phyloP scores from a whole-genome alignment of 2,113 vertebrate species.

The Aleadryas rufinucha region DNA sequence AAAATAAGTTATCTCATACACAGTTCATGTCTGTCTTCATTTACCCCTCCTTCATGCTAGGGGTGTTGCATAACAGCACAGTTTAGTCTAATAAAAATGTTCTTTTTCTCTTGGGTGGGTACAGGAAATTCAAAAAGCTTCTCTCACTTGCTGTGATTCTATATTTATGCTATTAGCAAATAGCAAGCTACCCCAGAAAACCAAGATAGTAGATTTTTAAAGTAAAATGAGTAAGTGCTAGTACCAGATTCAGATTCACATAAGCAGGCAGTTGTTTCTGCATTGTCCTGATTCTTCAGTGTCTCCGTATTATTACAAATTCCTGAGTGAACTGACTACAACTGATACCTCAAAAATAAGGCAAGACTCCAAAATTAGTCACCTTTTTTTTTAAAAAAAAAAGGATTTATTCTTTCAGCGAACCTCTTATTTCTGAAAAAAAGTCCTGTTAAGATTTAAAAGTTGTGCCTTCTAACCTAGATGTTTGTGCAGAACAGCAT shows the following conservation, averaged over 20 bases:
- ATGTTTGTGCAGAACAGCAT: neutral
- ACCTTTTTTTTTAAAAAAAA: neutral
- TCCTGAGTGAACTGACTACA: neutral
- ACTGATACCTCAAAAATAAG: neutral
- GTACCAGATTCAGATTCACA: neutral
- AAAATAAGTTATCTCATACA: slow-evolving; percentile 50
- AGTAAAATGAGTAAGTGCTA: neutral
- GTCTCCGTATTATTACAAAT: neutral
- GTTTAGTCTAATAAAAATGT: neutral
- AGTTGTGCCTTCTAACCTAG: neutral
- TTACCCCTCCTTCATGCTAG: neutral
- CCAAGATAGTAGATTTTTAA: neutral
- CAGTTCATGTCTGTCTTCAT: slow-evolving; percentile 6
- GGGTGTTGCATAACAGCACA: neutral
- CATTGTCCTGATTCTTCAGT: neutral
- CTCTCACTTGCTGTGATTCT: neutral
- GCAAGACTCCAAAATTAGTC: neutral
- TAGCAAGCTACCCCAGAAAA: neutral
- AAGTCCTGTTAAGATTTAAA: neutral
- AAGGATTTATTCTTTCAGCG: neutral
- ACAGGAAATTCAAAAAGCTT: neutral
- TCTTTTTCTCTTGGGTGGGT: neutral
- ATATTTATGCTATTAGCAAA: neutral
- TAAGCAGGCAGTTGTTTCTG: neutral
- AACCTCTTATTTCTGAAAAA: neutral